These are phyloP conservation scores for Lampris incognitus DNA, from an alignment of 2,113 vertebrate genomes.

Conservation along the genomic window DNA sequence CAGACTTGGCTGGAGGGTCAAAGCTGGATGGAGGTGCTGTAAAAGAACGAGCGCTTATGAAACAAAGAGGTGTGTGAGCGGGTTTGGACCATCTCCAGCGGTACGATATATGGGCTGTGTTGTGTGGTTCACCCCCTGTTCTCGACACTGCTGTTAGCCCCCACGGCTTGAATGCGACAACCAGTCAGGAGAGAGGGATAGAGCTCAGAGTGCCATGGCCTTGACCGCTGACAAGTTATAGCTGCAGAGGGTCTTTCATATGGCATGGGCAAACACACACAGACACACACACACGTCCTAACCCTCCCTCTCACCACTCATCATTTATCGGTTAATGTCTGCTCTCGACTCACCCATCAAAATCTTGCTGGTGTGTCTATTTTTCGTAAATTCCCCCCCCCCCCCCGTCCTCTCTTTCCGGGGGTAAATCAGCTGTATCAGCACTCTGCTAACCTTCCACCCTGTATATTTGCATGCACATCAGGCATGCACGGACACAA, in stretches of 20 bases:
- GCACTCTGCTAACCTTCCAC: slow-evolving; percentile 66
- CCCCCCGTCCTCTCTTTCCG: slow-evolving; percentile 46
- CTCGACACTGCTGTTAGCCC: slow-evolving; percentile 6
- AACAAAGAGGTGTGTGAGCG: too few relatives aligned
- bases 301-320: slow-evolving; percentile 47
- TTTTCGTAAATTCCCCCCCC: slow-evolving; percentile 45
- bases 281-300: slow-evolving; percentile 6
- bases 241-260: slow-evolving; percentile 29
- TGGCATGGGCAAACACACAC: slow-evolving; percentile 7
- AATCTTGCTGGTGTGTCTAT: slow-evolving; percentile 75
- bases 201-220: slow-evolving; percentile 50
- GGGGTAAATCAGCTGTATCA: slow-evolving; percentile 69
- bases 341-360: slow-evolving; percentile 72
- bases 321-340: slow-evolving; percentile 79
- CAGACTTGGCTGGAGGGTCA: too few relatives aligned
- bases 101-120: not conserved
- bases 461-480: slow-evolving; percentile 20
- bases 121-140: not conserved
- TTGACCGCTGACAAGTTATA: slow-evolving; percentile 63
- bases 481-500: not conserved
- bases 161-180: slow-evolving; percentile 26
- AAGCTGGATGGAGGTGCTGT: too few relatives aligned
- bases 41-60: too few relatives aligned
- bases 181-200: slow-evolving; percentile 37
- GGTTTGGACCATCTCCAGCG: too few relatives aligned